These are phyloP conservation scores for Martes martes DNA, from an alignment of 2,113 vertebrate species.

Conservation along the genomic window DNA sequence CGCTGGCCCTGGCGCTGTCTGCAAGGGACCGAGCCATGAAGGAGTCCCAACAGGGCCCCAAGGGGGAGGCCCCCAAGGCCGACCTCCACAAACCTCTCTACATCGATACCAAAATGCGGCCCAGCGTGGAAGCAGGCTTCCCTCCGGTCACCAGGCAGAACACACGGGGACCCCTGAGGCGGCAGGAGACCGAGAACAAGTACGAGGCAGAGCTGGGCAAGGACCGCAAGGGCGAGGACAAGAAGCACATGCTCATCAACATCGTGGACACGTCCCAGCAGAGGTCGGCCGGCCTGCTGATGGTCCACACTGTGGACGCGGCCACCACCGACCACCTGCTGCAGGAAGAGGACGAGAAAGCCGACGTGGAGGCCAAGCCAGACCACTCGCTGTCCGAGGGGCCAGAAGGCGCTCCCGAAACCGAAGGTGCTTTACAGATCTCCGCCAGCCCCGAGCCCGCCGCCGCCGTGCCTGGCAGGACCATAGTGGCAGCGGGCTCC, in stretches of 20 bases:
- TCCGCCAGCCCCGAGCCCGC: conserved; percentile 77
- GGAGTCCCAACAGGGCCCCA: conserved; percentile 89
- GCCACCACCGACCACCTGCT: conserved; percentile 74
- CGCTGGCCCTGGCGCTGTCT: conserved; percentile 92
- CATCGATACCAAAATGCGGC: conserved; percentile 95
- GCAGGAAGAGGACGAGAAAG: conserved; percentile 81
- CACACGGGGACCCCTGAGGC: conserved; percentile 84
- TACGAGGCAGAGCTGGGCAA: conserved; percentile 85
- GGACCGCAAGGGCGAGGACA: conserved; percentile 88
- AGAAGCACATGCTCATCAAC: conserved; percentile 89
- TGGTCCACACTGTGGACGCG: conserved; percentile 92
- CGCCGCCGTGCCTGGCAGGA: conserved; percentile 83
- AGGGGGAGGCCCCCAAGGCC: conserved; percentile 89
- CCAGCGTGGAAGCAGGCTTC: conserved; percentile 89
- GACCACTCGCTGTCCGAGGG: conserved; percentile 81
- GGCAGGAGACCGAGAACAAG: conserved; percentile 93
- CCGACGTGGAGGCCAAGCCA: conserved; percentile 62
- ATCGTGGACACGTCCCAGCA: conserved; percentile 89
- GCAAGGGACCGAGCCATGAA: conserved; percentile 95
- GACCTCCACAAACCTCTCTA: conserved; percentile 97
- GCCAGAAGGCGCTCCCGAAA: conserved; percentile 84
- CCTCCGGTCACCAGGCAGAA: conserved; percentile 83
- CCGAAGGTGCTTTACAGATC: conserved; percentile 76
- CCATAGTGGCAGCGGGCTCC: conserved; percentile 87
- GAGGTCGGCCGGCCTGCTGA: conserved; percentile 91